Conservation (phyloP, 2,888 invertebrate genomes). For the Tromatobia lineatoria region DNA sequence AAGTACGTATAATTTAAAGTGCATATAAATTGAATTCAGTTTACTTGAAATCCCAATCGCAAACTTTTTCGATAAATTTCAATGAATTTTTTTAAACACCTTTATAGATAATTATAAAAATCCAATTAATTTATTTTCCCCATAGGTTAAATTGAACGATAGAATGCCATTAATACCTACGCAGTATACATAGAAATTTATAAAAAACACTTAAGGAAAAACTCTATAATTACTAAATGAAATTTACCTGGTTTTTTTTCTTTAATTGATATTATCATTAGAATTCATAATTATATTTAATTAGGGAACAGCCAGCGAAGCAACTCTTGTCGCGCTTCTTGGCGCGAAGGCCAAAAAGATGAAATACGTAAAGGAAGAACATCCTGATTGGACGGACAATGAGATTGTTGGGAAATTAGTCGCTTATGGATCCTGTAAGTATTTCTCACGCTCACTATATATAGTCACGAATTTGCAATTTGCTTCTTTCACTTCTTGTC, state of each 20-base stretch:
- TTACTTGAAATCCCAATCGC: too few relatives aligned
- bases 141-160: too few relatives aligned
- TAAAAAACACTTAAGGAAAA: too few relatives aligned
- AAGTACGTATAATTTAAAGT: too few relatives aligned
- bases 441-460: constrained; percentile 7
- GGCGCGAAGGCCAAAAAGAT: constrained; percentile 94
- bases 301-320: constrained; percentile 97
- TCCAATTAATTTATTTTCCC: too few relatives aligned
- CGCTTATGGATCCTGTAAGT: constrained; percentile 94
- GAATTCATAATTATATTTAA: not conserved
- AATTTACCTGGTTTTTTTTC: not conserved
- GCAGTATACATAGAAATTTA: too few relatives aligned
- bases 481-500: not conserved
- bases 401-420: constrained; percentile 93
- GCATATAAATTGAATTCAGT: too few relatives aligned
- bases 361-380: constrained; percentile 89
- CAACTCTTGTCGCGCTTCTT: constrained; percentile 96
- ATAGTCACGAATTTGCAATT: not conserved
- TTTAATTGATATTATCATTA: not conserved
- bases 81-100: too few relatives aligned
- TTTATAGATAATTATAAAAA: too few relatives aligned
- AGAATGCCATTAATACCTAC: too few relatives aligned
- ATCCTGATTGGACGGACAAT: constrained; percentile 91
- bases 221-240: too few relatives aligned
- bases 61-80: too few relatives aligned